These are phyloP conservation scores for Gymnodraco acuticeps DNA, from an alignment of 2,797 vertebrate species.

Conservation along the genomic window DNA sequence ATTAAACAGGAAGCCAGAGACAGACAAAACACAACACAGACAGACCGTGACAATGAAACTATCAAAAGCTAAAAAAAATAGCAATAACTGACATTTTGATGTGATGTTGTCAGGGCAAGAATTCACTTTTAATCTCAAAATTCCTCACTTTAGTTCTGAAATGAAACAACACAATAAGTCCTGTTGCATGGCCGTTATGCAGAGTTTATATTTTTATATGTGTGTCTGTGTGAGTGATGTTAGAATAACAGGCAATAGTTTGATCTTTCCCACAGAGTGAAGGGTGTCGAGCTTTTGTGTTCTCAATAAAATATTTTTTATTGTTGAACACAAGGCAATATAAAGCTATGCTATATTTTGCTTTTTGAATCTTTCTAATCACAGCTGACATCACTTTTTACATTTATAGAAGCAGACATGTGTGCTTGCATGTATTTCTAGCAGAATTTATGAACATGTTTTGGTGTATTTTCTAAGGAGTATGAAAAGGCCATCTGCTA, in stretches of 20 bases:
- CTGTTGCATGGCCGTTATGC: not conserved
- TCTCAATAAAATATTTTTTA: constrained; percentile 72
- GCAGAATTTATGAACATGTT: constrained; percentile 32
- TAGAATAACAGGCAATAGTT: constrained; percentile 53
- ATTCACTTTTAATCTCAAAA: not conserved
- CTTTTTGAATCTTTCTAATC: constrained; percentile 70
- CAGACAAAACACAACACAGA: too few species aligned
- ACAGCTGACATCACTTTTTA: constrained; percentile 54
- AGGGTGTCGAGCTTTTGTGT: constrained; percentile 43
- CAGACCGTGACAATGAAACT: not conserved
- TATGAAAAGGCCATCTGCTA: constrained; percentile 13
- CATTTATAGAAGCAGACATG: constrained; percentile 61
- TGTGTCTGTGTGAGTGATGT: constrained; percentile 24
- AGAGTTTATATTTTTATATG: constrained; percentile 6
- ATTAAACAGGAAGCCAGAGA: too few species aligned
- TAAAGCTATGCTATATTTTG: constrained; percentile 61
- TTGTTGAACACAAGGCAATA: constrained; percentile 38
- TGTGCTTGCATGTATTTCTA: constrained; percentile 45
- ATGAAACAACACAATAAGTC: constrained; percentile 18
- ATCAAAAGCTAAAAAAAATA: not conserved
- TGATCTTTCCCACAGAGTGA: constrained; percentile 48
- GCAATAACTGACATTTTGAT: not conserved
- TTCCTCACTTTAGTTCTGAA: not conserved
- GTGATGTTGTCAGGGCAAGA: not conserved
- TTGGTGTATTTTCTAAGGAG: constrained; percentile 18